Base-by-base conservation (phyloP, 92 coral and sea anemone genomes). In the Epizoanthus rinbou region DNA sequence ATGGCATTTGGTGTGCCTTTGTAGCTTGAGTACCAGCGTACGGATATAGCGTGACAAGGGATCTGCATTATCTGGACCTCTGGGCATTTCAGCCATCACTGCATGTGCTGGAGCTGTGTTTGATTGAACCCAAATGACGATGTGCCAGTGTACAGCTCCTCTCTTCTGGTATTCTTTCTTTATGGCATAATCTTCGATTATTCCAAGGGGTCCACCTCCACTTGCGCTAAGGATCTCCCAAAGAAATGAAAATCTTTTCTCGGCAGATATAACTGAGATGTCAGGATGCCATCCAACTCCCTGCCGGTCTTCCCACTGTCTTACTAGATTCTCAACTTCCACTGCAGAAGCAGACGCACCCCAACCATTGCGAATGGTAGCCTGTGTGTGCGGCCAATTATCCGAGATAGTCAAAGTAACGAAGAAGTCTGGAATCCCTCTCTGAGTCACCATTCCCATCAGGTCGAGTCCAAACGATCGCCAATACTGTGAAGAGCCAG, bases 401-500 rank as follows among this genome's bases (percentile, higher is more conserved):
- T 74, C 80, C 43, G 57, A 28, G 18, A 53, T 58, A 16, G 62
- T 74, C 37, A 74, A 23, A n/a, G 66, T 53, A n/a, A 53, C n/a
- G 35, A 74, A 74, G 41, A 52, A 74, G 60, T 10, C 41, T 52
- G 63, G 64, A 58, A 58, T 58, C 64, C 23, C 64, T 17, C 64
- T 5, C n/a, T 58, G 64, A 1, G 21, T 58, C 64, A 58, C 62
- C 80, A 74, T 47, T 53, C 43, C 80, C 19, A 52, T 15, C 21
- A 74, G 3, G n/a, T 74, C 80, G 41, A 54, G 63, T n/a, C 56
- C 18, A 74, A 25, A 60, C 62, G 17, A 21, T 50, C 64, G 33
- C 80, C 80, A 53, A 63, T 74, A 74, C 22, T 62, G 45, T 19
- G 14, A 53, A 60, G 39, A 53, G 19, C 80, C 80, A 54, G 80